phyloP scores from a whole-genome alignment of 2,797 vertebrate genomes.

The Etheostoma nigrum region DNA sequence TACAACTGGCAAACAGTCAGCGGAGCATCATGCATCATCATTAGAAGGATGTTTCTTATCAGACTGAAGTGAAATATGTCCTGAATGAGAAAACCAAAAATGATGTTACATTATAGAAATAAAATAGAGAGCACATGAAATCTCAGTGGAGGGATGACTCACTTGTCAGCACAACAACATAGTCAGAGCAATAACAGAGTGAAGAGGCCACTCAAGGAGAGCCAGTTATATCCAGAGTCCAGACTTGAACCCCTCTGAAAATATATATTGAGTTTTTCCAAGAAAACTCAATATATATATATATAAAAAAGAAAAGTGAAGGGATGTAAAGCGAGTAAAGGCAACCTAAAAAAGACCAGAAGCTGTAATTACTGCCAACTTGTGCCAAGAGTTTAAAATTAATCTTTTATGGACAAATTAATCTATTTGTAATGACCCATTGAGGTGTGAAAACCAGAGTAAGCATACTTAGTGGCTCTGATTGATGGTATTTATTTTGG shows the following conservation, averaged over 20 bases:
- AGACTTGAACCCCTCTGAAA: background rate
- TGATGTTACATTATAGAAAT: constrained; percentile 6
- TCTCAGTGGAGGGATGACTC: constrained; percentile 10
- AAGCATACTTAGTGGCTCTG: background rate
- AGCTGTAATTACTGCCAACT: constrained; percentile 6
- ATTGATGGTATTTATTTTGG: background rate
- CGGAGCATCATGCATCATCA: background rate
- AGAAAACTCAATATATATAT: too few relatives aligned
- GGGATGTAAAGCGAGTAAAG: background rate
- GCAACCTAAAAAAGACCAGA: background rate
- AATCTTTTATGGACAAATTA: background rate
- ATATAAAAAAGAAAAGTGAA: too few relatives aligned
- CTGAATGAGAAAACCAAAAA: background rate
- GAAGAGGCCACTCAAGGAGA: too few relatives aligned
- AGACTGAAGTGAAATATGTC: background rate
- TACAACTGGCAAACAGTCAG: background rate
- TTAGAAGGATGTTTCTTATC: background rate
- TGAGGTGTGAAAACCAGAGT: constrained; percentile 5
- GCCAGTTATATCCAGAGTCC: background rate
- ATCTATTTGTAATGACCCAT: constrained; percentile 6
- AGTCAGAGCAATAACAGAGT: constrained; percentile 1
- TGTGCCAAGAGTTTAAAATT: background rate
- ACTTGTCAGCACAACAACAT: background rate
- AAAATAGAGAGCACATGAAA: background rate
- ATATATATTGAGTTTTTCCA: background rate